Evolutionary conservation across 2,888 invertebrate species (phyloP), one percentile per base, ranked within the genome.

Genomic region (Cataglyphis rosenhaueri): DNA sequence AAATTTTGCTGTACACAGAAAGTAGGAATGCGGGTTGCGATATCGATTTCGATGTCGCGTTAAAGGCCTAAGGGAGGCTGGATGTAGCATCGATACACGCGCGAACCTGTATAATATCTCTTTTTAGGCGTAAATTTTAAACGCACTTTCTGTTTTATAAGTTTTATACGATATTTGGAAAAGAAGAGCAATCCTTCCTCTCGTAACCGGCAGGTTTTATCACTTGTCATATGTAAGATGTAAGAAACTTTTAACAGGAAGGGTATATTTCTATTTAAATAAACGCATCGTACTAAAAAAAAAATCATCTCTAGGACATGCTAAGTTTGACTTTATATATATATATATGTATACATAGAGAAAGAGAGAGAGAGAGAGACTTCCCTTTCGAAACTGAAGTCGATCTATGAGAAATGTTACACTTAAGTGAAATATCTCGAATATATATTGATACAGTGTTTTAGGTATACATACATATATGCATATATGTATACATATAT

Each of bases 141-240:
- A 91, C 91, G 86, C 86, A 82, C 87, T 88, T 90, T 91, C 84
- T 88, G 91, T 92, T 93, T 92, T 92, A 92, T 93, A 91, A 93
- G 92, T 93, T 92, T 93, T 92, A 91, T 93, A 92, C 87, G 89
- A 88, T 90, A 87, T 91, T 90, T 88, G 85, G 84, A 85, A 85
- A 75, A 65, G 64, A 74, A 86, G n/a, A 87, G n/a, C 18, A 48
- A 87, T 88, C 88, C 90, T 92, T 91, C 87, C 88, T 88, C 84
- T 38, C 59, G 8, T 32, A 44, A 52, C 64, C 68, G 88, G 87
- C 86, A 79, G 85, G 83, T 41, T 10, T 25, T 4, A 35, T 84
- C 73, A 65, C 84, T 86, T 87, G 88, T 87, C 89, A 81, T 84
- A 82, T 85, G 82, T 88, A 87, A 91, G 87, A 89, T 84, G 85